Base-by-base conservation (phyloP, 2,113 vertebrate genomes). In the Petrocephalus microphthalmus region DNA sequence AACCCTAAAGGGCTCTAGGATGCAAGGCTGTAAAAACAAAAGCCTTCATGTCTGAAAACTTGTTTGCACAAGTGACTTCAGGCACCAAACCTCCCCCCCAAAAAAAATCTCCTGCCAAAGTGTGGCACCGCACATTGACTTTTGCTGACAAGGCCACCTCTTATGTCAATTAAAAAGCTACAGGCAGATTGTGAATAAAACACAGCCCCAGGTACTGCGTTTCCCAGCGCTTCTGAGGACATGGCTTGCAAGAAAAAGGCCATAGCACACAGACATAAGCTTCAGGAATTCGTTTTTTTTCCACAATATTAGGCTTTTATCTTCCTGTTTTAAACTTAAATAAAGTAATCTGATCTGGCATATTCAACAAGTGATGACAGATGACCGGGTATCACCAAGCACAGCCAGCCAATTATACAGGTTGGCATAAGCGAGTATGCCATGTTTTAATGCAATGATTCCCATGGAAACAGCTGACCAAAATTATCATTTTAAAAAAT, bases 21-120 rank as follows among this genome's bases (percentile, higher is more conserved):
- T 85, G 84, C 37, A 54, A 85, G 84, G 84, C 19, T 85, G 22
- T 56, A 85, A 85, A 85, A 85, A 85, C 84, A 85, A 85, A 85
- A 51, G 49, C 29, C 49, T 33, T 49, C 49, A 54, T 25, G 47
- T 33, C 15, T 54, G 49, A 85, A 85, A 29, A 53, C 52, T 52
- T 53, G 49, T 85, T 85, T 85, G 84, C 52, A 56, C 84, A 85
- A 85, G 84, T 85, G 84, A 56, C 84, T 85, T 56, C 51, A 85
- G 84, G 53, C 17, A 56, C 25, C 49, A 85, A 54, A 81, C 15
- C n/a, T n/a, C n/a, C n/a, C n/a, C n/a, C 15, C 19, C n/a, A 83
- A 82, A 42, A 82, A 37, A 85, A 19, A 25, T 20, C 52, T n/a
- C 47, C 84, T 85, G 49, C 84, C 84, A 85, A 42, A 53, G 56